These are phyloP conservation scores for Euura saliciscinereae DNA, from an alignment of 1,140 invertebrate genomes.

Conservation along the genomic window DNA sequence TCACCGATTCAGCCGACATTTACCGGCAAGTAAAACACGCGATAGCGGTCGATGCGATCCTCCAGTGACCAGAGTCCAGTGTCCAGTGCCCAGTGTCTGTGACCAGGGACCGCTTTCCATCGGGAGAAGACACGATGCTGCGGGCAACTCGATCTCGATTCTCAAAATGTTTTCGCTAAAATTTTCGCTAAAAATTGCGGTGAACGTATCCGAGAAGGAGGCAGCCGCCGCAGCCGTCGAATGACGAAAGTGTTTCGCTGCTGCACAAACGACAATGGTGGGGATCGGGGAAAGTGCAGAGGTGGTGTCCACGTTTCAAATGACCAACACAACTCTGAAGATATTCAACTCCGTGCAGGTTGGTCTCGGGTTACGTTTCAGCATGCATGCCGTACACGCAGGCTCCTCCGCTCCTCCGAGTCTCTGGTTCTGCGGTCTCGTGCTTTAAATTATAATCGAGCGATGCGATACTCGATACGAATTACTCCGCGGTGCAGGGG, in stretches of 20 bases:
- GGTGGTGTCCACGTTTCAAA: constrained; percentile 11
- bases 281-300: background rate
- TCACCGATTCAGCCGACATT: background rate
- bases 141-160: background rate
- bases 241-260: background rate
- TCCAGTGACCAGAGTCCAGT: background rate
- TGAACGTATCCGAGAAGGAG: background rate
- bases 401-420: too few species aligned
- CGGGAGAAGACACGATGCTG: background rate
- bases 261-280: background rate
- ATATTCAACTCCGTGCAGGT: constrained; percentile 37
- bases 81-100: background rate
- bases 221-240: background rate
- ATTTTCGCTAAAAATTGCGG: too few species aligned
- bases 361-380: constrained; percentile 5
- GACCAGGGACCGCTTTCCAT: background rate
- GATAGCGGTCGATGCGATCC: background rate
- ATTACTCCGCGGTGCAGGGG: too few species aligned
- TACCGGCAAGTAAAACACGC: too few species aligned
- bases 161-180: background rate
- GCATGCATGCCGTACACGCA: background rate
- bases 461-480: too few species aligned
- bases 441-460: too few species aligned
- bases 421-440: too few species aligned
- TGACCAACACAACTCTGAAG: constrained; percentile 31